Conservation (phyloP, 1,140 invertebrate species). For the Drosophila sp. region DNA sequence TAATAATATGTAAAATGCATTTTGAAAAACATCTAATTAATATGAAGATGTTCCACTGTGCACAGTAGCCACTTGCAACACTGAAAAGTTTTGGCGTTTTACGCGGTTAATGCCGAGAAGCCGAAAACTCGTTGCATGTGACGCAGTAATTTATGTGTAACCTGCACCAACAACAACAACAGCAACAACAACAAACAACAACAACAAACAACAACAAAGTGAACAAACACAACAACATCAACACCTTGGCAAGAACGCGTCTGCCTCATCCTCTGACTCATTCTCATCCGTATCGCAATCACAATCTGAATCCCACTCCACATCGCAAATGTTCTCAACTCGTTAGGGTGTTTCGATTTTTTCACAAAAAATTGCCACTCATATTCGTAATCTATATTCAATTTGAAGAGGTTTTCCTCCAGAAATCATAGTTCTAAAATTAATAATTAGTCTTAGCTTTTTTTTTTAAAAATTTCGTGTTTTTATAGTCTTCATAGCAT, state of each 20-base stretch:
- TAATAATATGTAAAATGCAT: too few relatives aligned
- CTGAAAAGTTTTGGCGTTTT: slow-evolving; percentile 46
- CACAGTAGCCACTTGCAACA: slow-evolving; percentile 15
- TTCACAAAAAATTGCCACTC: too few relatives aligned
- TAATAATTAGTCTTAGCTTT: too few relatives aligned
- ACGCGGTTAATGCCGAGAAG: slow-evolving; percentile 53
- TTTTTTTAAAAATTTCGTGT: too few relatives aligned
- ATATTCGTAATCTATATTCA: too few relatives aligned
- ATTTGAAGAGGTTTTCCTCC: too few relatives aligned
- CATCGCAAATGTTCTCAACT: slow-evolving; percentile 1
- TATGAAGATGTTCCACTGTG: slow-evolving; percentile 4
- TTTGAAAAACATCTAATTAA: too few relatives aligned
- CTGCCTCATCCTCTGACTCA: neutral
- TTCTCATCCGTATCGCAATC: neutral
- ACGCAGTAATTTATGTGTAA: slow-evolving; percentile 57
- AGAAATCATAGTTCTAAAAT: too few relatives aligned
- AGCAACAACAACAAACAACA: neutral
- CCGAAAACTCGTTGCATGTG: slow-evolving; percentile 53
- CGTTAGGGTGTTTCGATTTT: too few relatives aligned
- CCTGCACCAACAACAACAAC: slow-evolving; percentile 37
- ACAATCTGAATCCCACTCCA: neutral
- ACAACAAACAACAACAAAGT: neutral
- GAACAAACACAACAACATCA: slow-evolving; percentile 1
- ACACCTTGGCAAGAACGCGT: slow-evolving; percentile 42
- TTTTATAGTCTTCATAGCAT: too few relatives aligned